Percentiles rank a stretch among this genome's conserved stretches.
phyloP scores from a whole-genome alignment of 1,140 invertebrate species.

The Hydropsyche tenuis region DNA sequence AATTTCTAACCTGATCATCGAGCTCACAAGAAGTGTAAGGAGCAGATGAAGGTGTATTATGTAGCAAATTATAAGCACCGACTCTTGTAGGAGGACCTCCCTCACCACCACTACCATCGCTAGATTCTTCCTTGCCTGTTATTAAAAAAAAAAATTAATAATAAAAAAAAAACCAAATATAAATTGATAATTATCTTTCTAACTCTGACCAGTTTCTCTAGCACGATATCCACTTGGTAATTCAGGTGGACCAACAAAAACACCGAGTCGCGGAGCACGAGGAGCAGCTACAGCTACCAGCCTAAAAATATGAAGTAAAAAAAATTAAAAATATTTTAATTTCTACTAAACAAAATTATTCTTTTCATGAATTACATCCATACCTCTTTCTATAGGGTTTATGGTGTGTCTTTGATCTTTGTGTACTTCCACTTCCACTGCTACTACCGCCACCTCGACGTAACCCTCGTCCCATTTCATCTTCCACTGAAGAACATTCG shows the following conservation, averaged over 20 bases:
- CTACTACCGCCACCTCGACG: constrained; percentile 69
- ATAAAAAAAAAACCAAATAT: neutral
- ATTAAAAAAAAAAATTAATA: constrained; percentile 5
- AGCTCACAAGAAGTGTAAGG: constrained; percentile 46
- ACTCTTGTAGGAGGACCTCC: constrained; percentile 42
- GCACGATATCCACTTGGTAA: constrained; percentile 60
- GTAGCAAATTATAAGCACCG: constrained; percentile 46
- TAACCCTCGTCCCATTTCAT: constrained; percentile 68
- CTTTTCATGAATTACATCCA: neutral
- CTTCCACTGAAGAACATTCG: constrained; percentile 83
- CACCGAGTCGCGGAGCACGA: constrained; percentile 73
- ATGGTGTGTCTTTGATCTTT: constrained; percentile 53
- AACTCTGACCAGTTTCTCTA: constrained; percentile 47
- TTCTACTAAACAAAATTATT: too few relatives aligned
- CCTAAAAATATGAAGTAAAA: too few relatives aligned
- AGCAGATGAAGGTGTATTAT: constrained; percentile 44
- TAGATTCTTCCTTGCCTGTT: constrained; percentile 48
- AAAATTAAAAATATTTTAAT: too few relatives aligned
- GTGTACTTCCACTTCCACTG: constrained; percentile 74
- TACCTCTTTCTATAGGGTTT: constrained; percentile 49
- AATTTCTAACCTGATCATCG: constrained; percentile 49
- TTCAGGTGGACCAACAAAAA: constrained; percentile 64
- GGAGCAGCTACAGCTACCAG: constrained; percentile 81
- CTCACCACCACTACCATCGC: constrained; percentile 46
- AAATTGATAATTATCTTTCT: neutral